Conservation (phyloP, 2,113 vertebrate genomes). For the Nothoprocta perdicaria region DNA sequence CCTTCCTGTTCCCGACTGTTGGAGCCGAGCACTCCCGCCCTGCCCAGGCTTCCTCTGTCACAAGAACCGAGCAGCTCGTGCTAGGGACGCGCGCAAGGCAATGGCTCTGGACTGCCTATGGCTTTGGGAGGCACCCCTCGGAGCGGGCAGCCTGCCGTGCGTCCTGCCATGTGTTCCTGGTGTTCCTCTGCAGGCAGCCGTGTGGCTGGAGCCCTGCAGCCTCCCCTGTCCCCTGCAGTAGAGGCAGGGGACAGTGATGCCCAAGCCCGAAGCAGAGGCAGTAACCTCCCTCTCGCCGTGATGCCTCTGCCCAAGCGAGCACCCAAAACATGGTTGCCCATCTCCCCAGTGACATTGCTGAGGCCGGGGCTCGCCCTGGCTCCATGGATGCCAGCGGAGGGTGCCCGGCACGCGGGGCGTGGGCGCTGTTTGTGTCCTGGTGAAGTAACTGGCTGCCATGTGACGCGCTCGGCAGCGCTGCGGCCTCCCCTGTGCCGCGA, state of each 20-base stretch:
- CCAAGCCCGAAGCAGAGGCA: not conserved
- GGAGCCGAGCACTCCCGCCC: too few relatives aligned
- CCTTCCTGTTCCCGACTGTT: too few relatives aligned
- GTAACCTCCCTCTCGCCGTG: not conserved
- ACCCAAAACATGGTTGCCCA: not conserved
- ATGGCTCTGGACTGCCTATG: too few relatives aligned
- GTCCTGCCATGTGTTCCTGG: too few relatives aligned
- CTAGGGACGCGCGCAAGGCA: too few relatives aligned
- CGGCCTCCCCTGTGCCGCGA: not conserved
- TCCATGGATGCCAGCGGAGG: fast-evolving
- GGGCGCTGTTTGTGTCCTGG: not conserved
- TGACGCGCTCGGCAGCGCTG: not conserved
- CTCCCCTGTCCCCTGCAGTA: not conserved
- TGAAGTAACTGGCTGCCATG: not conserved
- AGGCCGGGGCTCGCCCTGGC: not conserved
- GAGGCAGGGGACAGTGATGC: not conserved
- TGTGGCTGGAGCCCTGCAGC: not conserved
- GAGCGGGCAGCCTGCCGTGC: too few relatives aligned
- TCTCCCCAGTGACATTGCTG: not conserved
- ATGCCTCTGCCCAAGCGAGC: not conserved
- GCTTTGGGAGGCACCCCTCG: too few relatives aligned
- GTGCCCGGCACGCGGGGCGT: not conserved
- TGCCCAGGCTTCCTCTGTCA: too few relatives aligned
- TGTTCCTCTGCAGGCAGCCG: too few relatives aligned
- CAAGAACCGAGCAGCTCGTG: too few relatives aligned